These are phyloP conservation scores for Poecile atricapillus DNA, from an alignment of 2,113 vertebrate genomes.

Conservation along the genomic window DNA sequence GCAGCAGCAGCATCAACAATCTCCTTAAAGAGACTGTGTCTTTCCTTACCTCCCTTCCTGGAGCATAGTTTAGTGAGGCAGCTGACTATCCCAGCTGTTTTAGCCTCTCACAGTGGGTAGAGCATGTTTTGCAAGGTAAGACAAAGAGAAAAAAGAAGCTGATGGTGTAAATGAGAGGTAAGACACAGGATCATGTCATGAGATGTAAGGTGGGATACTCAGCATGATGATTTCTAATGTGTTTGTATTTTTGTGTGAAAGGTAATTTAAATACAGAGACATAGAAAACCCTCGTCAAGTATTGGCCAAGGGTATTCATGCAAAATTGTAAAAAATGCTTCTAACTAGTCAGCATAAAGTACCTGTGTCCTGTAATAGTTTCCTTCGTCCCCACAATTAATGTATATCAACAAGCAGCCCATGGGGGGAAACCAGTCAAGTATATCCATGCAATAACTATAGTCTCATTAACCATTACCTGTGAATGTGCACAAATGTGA, in stretches of 20 bases:
- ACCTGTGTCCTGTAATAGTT: not conserved
- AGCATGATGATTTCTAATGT: not conserved
- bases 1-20: too few species aligned
- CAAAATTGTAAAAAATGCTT: not conserved
- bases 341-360: not conserved
- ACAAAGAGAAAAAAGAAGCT: not conserved
- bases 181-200: not conserved
- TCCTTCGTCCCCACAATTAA: not conserved
- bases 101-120: not conserved
- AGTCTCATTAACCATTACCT: not conserved
- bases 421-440: not conserved
- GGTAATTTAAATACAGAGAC: not conserved
- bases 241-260: not conserved
- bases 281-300: not conserved
- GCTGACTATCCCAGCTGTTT: not conserved
- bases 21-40: not conserved
- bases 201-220: not conserved
- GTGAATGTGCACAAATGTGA: not conserved
- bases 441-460: not conserved
- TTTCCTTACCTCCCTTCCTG: not conserved
- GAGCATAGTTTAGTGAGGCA: not conserved
- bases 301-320: not conserved
- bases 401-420: not conserved
- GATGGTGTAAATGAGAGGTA: not conserved
- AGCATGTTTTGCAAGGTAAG: not conserved